Percentiles rank a stretch among this genome's conserved stretches.
phyloP scores from a whole-genome alignment of 1,140 invertebrate genomes.

The Oryzaephilus surinamensis region DNA sequence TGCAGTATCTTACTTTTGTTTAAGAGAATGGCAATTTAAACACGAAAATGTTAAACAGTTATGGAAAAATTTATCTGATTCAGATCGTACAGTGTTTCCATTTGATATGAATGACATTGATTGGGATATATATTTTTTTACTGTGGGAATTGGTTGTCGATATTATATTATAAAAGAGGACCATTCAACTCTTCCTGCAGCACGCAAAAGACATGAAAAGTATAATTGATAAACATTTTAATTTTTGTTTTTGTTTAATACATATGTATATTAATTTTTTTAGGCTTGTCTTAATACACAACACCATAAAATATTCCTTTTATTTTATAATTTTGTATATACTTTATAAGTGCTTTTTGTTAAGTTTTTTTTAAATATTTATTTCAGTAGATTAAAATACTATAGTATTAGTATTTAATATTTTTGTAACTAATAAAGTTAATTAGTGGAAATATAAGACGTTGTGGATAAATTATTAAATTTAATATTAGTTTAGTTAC shows the following conservation, averaged over 20 bases:
- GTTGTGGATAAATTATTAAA: too few species aligned
- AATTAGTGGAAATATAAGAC: too few species aligned
- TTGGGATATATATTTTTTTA: conserved; percentile 48
- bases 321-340: too few species aligned
- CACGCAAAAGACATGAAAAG: conserved; percentile 46
- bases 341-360: too few species aligned
- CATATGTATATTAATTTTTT: background rate
- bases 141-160: conserved; percentile 53
- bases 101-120: conserved; percentile 47
- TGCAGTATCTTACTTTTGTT: conserved; percentile 58
- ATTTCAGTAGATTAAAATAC: too few species aligned
- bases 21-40: conserved; percentile 52
- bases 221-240: conserved; percentile 26
- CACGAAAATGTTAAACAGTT: conserved; percentile 47
- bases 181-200: conserved; percentile 50
- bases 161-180: conserved; percentile 64
- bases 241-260: conserved; percentile 1
- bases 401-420: too few species aligned
- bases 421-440: too few species aligned
- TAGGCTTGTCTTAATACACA: too few species aligned
- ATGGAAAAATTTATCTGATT: conserved; percentile 37
- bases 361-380: too few species aligned
- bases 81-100: conserved; percentile 46
- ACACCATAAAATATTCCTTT: too few species aligned
- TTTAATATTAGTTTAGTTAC: too few species aligned